Evolutionary conservation across 2,888 invertebrate species (phyloP).

Genomic region (Stenchaetothrips biformis): DNA sequence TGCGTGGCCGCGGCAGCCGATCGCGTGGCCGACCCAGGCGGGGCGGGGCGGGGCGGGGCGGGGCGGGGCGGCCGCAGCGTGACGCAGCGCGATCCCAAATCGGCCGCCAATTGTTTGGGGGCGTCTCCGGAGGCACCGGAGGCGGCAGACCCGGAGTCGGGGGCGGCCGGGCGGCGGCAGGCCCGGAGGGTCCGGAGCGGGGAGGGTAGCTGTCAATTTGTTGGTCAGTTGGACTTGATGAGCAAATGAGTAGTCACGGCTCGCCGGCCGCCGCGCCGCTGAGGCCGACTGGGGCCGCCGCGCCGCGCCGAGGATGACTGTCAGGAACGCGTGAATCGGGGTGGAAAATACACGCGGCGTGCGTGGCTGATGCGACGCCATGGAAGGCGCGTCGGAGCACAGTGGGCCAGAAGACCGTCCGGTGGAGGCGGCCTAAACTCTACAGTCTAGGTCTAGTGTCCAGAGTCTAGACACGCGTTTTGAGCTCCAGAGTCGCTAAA

Average conservation of each 20-base stretch:
- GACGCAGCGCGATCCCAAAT: constrained; percentile 11
- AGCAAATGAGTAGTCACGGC: constrained; percentile 10
- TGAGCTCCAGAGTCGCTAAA: no score
- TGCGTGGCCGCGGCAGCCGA: not conserved
- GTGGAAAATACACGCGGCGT: constrained; percentile 8
- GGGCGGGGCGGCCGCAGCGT: not conserved
- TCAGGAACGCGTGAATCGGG: constrained; percentile 17
- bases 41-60: not conserved
- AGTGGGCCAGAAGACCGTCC: no score
- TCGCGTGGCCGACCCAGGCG: not conserved
- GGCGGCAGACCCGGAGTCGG: not conserved
- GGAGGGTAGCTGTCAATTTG: constrained; percentile 19
- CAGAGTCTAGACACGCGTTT: no score
- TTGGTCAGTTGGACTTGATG: constrained; percentile 20
- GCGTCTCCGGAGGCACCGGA: not conserved
- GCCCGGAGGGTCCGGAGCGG: not conserved
- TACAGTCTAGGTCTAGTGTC: no score
- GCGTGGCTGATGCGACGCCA: not conserved
- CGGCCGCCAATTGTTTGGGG: constrained; percentile 18
- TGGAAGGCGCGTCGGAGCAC: no score
- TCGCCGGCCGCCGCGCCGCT: not conserved
- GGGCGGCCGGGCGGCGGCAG: not conserved
- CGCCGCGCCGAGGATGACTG: constrained; percentile 14
- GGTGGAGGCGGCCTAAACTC: no score
- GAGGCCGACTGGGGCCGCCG: not conserved